Conservation (phyloP, 2,888 invertebrate genomes). For the Noctua janthina region DNA sequence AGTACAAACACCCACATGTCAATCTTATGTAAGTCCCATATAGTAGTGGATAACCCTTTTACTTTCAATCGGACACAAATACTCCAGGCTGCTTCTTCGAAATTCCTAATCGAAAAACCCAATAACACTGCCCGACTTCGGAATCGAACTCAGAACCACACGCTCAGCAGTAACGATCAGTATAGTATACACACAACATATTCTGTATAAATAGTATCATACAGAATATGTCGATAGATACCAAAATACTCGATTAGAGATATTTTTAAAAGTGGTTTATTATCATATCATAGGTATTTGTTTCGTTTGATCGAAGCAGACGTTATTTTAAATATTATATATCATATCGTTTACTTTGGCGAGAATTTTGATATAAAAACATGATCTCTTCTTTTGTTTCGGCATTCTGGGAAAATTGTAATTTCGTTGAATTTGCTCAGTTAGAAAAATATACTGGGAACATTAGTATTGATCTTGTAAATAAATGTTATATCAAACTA, state of each 20-base stretch:
- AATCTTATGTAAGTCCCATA: no score
- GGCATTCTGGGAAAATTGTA: neutral
- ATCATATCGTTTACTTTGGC: conserved; percentile 2
- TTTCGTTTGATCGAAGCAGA: conserved; percentile 12
- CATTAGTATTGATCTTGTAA: neutral
- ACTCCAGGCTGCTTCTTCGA: no score
- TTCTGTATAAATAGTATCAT: no score
- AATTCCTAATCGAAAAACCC: no score
- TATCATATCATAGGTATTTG: neutral
- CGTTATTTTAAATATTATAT: conserved; percentile 5
- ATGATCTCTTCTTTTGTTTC: neutral
- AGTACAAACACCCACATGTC: neutral
- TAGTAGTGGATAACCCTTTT: no score
- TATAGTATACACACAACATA: no score
- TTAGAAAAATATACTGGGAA: neutral
- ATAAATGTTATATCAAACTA: neutral
- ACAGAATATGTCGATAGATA: neutral
- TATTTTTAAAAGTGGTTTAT: conserved; percentile 12
- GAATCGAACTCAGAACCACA: no score
- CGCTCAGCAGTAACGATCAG: no score
- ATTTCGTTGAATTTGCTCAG: neutral
- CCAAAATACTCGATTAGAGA: neutral
- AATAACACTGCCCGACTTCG: no score
- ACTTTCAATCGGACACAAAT: no score
- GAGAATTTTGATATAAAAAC: conserved; percentile 6